Conservation (phyloP, 2,888 invertebrate species). For the Drosophila pseudotakahashii region DNA sequence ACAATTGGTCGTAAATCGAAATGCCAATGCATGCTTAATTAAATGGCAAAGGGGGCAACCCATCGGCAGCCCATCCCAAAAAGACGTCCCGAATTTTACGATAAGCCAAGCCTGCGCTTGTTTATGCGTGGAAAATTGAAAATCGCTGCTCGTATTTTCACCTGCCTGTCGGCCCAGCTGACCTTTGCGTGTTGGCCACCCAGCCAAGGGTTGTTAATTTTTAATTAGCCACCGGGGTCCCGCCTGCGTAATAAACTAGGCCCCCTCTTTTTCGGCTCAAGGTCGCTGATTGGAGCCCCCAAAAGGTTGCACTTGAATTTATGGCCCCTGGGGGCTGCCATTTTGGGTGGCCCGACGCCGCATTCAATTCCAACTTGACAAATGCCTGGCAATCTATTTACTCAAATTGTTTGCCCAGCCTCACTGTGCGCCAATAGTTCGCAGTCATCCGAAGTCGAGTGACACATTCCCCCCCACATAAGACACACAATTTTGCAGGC, state of each 20-base stretch:
- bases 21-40: constrained; percentile 59
- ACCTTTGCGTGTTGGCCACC: constrained; percentile 75
- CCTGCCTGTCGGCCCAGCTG: constrained; percentile 28
- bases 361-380: constrained; percentile 36
- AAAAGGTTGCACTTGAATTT: constrained; percentile 78
- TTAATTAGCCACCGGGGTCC: constrained; percentile 66
- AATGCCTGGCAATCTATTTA: constrained; percentile 41
- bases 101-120: constrained; percentile 12
- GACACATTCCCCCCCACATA: constrained; percentile 31
- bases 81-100: constrained; percentile 27
- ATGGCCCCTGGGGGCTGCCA: constrained; percentile 37
- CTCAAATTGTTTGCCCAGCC: constrained; percentile 30
- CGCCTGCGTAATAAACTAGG: constrained; percentile 27
- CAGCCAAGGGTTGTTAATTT: constrained; percentile 70
- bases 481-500: constrained; percentile 34
- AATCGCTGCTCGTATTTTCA: constrained; percentile 16
- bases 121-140: constrained; percentile 63
- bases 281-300: constrained; percentile 59
- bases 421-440: constrained; percentile 16
- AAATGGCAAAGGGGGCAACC: constrained; percentile 33
- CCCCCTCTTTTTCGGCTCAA: constrained; percentile 30
- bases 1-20: constrained; percentile 49
- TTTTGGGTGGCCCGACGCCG: constrained; percentile 15
- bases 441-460: constrained; percentile 25
- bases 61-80: constrained; percentile 1